phyloP scores from a whole-genome alignment of 1,140 invertebrate species.

The Anastrepha ludens region DNA sequence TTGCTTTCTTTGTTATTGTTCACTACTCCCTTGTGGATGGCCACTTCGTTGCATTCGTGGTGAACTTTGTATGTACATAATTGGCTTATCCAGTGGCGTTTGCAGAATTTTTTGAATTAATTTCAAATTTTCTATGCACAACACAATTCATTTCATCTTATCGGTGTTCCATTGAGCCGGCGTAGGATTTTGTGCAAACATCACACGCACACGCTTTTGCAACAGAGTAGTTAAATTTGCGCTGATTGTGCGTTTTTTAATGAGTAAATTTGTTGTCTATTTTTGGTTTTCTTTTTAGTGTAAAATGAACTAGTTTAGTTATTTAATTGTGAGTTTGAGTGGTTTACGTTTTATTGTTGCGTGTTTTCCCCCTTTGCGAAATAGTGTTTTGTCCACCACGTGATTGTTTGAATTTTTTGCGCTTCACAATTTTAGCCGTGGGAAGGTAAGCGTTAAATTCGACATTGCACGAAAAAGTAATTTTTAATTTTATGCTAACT shows the following conservation, averaged over 20 bases:
- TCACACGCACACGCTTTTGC: neutral
- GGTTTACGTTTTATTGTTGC: neutral
- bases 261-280: neutral
- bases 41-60: neutral
- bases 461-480: neutral
- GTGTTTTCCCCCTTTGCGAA: neutral
- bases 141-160: neutral
- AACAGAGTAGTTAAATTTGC: neutral
- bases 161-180: neutral
- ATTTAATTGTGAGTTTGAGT: neutral
- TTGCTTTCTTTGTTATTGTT: neutral
- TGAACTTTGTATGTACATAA: neutral
- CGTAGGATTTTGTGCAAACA: neutral
- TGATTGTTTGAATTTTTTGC: neutral
- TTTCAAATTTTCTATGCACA: neutral
- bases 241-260: neutral
- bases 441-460: neutral
- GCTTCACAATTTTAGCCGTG: neutral
- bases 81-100: neutral
- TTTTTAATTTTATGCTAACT: neutral
- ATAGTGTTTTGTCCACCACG: neutral
- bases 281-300: neutral
- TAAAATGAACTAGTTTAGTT: neutral
- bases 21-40: neutral
- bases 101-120: neutral